These are phyloP conservation scores for Hipparchia sbordonii DNA, from an alignment of 2,888 invertebrate species.

Conservation along the genomic window DNA sequence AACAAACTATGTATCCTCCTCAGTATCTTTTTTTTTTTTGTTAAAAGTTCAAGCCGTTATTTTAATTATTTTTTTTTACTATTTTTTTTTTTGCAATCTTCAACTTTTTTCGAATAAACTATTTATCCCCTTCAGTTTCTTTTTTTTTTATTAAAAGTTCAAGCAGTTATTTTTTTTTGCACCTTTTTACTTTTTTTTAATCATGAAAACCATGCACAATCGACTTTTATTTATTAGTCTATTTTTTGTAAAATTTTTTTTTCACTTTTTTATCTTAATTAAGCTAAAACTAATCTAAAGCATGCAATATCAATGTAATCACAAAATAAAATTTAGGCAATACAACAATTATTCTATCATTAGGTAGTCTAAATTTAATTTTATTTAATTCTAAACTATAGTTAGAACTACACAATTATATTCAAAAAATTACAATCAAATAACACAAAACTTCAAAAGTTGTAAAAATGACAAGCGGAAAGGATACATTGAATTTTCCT, in stretches of 20 bases:
- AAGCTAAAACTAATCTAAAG: conserved; percentile 6
- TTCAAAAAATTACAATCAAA: neutral
- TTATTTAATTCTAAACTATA: neutral
- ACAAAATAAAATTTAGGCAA: neutral
- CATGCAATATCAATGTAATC: neutral
- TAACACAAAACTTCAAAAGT: neutral
- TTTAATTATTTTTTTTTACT: conserved; percentile 37
- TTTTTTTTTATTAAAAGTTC: neutral
- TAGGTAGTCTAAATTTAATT: neutral
- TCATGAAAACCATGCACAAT: neutral
- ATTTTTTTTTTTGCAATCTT: conserved; percentile 31
- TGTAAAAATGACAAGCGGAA: conserved; percentile 14
- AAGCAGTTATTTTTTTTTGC: neutral
- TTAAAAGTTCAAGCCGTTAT: conserved; percentile 14
- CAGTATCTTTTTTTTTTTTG: conserved; percentile 32
- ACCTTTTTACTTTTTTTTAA: neutral
- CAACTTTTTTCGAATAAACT: conserved; percentile 22
- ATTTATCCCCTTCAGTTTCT: conserved; percentile 10
- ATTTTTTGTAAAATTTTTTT: neutral
- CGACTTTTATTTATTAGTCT: neutral
- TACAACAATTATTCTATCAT: neutral
- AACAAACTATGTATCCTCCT: no score
- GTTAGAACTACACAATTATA: neutral
- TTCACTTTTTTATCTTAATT: neutral
- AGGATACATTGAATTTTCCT: conserved; percentile 18